A percentile compares a stretch with the other conserved stretches of the same genome.
These are phyloP conservation scores for Chamaea fasciata DNA, from an alignment of 2,113 vertebrate genomes.

Conservation along the genomic window DNA sequence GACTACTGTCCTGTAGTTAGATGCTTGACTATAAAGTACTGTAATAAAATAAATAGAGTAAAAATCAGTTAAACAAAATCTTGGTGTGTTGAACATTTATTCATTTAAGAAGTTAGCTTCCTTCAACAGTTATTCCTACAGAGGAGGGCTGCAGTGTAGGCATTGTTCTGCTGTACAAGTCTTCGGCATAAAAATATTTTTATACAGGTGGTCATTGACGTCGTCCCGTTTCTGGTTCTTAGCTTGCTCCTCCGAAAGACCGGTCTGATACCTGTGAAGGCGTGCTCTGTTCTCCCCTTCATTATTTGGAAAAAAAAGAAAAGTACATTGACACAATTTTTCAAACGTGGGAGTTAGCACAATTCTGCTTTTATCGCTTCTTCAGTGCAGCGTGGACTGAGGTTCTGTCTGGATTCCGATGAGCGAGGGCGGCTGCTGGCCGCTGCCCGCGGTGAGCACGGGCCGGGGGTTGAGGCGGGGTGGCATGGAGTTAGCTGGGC, in stretches of 20 bases:
- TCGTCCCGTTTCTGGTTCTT: conserved; percentile 4
- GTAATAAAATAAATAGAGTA: conserved; percentile 80
- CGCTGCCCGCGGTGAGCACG: conserved; percentile 66
- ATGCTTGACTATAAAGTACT: conserved; percentile 72
- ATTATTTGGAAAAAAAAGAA: not conserved
- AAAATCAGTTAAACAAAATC: conserved; percentile 71
- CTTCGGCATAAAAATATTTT: conserved; percentile 57
- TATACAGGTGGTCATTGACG: conserved; percentile 23
- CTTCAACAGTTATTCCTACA: conserved; percentile 32
- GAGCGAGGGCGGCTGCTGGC: conserved; percentile 81
- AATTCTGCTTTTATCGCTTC: conserved; percentile 27
- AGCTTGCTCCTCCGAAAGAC: conserved; percentile 48
- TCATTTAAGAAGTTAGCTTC: conserved; percentile 56
- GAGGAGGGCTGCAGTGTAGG: conserved; percentile 56
- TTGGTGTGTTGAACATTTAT: conserved; percentile 64
- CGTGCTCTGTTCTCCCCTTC: conserved; percentile 33
- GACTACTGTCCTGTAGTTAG: conserved; percentile 61
- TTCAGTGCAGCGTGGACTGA: conserved; percentile 84
- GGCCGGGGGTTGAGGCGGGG: conserved; percentile 94
- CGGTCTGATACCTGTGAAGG: conserved; percentile 44
- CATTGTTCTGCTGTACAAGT: conserved; percentile 55
- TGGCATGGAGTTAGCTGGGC: conserved; percentile 90
- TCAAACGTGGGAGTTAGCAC: conserved; percentile 11
- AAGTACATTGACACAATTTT: conserved; percentile 17
- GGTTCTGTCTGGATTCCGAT: conserved; percentile 85